Evolutionary conservation across 1,140 invertebrate genomes (phyloP).

Genomic region (Polypedilum pembai): DNA sequence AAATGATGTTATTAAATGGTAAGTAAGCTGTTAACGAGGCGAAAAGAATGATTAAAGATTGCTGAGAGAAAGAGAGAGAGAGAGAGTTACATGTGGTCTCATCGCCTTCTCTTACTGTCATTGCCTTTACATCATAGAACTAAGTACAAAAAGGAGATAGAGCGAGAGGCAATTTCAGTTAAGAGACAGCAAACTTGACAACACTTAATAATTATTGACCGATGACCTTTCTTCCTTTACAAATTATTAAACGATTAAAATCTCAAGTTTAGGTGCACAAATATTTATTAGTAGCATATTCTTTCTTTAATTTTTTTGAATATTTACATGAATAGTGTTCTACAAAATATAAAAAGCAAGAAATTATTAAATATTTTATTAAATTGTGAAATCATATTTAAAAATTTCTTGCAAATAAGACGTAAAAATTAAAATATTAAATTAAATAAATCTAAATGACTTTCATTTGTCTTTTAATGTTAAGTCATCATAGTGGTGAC

Average conservation of each 20-base stretch:
- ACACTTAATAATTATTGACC: neutral
- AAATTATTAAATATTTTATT: neutral
- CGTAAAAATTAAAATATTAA: neutral
- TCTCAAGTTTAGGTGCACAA: slow-evolving; percentile 6
- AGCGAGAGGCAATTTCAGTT: too few species aligned
- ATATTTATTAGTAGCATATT: neutral
- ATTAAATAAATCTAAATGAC: neutral
- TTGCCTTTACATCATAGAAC: too few species aligned
- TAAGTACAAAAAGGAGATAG: too few species aligned
- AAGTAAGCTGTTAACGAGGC: too few species aligned
- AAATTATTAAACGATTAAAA: neutral
- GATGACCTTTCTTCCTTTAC: neutral
- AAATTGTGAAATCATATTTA: neutral
- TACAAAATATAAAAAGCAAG: neutral
- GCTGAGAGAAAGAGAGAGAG: too few species aligned
- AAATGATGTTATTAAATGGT: too few species aligned
- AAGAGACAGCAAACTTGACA: too few species aligned
- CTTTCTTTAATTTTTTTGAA: neutral
- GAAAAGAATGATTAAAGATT: too few species aligned
- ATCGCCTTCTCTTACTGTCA: too few species aligned
- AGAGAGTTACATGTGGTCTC: too few species aligned
- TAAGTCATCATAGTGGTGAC: too few species aligned
- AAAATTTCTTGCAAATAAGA: neutral
- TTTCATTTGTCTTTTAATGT: too few species aligned
- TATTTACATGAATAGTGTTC: neutral